Conservation (phyloP, 2,888 invertebrate species). For the Suillia variegata region DNA sequence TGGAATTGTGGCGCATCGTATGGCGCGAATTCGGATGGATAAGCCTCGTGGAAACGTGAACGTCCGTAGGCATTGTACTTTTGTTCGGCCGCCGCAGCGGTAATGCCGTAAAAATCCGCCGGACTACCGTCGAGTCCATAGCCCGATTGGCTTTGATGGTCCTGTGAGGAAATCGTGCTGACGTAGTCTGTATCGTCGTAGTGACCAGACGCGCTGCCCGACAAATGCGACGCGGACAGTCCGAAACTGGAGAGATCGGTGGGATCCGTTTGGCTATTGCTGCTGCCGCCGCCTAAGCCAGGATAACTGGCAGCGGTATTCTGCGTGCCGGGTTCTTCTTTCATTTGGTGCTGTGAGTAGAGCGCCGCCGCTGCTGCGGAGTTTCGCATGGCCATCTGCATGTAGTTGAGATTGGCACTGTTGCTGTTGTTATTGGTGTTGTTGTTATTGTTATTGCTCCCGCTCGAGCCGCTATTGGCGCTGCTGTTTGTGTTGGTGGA, state of each 20-base stretch:
- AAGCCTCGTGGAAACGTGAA: constrained; percentile 59
- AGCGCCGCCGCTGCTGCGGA: constrained; percentile 44
- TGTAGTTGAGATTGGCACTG: constrained; percentile 53
- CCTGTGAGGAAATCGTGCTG: constrained; percentile 47
- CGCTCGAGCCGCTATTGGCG: constrained; percentile 28
- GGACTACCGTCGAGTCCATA: constrained; percentile 51
- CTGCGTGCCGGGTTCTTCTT: constrained; percentile 59
- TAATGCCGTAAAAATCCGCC: constrained; percentile 49
- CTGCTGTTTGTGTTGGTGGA: constrained; percentile 23
- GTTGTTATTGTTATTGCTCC: constrained; percentile 37
- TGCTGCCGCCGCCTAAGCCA: constrained; percentile 32
- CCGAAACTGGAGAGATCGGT: constrained; percentile 56
- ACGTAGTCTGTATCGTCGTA: constrained; percentile 52
- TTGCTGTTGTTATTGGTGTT: constrained; percentile 53
- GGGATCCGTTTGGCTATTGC: constrained; percentile 56
- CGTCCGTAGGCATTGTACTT: constrained; percentile 49
- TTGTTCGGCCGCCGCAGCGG: constrained; percentile 38
- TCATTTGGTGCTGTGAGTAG: constrained; percentile 57
- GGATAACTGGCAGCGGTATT: constrained; percentile 36
- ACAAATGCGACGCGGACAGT: constrained; percentile 44
- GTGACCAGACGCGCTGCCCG: constrained; percentile 38
- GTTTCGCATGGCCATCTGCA: constrained; percentile 56
- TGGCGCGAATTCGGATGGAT: constrained; percentile 60
- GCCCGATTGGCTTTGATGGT: constrained; percentile 51
- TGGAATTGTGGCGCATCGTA: constrained; percentile 76